A percentile compares a stretch with the other conserved stretches of the same genome.
Conservation (phyloP, 2,797 vertebrate genomes). For the Falco novaeseelandiae region DNA sequence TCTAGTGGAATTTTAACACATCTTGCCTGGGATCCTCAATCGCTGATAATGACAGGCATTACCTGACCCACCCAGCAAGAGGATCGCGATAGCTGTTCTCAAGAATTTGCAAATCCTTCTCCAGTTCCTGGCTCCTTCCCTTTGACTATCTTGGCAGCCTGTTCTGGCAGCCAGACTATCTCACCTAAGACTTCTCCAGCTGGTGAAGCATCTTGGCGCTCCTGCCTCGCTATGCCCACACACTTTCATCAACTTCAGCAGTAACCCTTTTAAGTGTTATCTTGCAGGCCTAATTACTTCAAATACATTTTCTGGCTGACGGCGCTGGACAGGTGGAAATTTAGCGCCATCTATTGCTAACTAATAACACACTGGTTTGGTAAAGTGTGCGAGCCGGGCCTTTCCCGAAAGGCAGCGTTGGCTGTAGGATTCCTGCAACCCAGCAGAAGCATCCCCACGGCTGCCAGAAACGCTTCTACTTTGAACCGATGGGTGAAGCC, state of each 20-base stretch:
- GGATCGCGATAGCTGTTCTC: conserved; percentile 38
- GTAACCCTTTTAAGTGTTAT: conserved; percentile 70
- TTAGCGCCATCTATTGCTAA: conserved; percentile 80
- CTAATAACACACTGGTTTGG: conserved; percentile 21
- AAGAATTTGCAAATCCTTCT: conserved; percentile 53
- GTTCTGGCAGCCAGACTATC: conserved; percentile 64
- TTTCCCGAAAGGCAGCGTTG: fast-evolving
- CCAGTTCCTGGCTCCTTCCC: conserved; percentile 68
- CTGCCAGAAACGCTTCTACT: neutral
- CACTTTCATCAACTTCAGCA: conserved; percentile 68
- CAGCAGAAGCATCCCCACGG: neutral
- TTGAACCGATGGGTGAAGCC: neutral
- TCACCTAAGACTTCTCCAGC: conserved; percentile 55
- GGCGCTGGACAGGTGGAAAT: conserved; percentile 58
- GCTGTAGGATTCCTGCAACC: neutral
- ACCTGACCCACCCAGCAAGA: conserved; percentile 51
- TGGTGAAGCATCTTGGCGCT: conserved; percentile 62
- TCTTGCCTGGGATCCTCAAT: conserved; percentile 25
- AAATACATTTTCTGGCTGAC: conserved; percentile 40
- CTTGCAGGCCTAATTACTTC: conserved; percentile 72
- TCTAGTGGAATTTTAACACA: neutral
- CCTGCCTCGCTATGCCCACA: conserved; percentile 55
- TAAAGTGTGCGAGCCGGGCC: neutral
- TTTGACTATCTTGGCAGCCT: conserved; percentile 67
- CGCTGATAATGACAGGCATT: conserved; percentile 48